These are phyloP conservation scores for Coptodon bakossiorum DNA, from an alignment of 2,113 vertebrate species.

Conservation along the genomic window DNA sequence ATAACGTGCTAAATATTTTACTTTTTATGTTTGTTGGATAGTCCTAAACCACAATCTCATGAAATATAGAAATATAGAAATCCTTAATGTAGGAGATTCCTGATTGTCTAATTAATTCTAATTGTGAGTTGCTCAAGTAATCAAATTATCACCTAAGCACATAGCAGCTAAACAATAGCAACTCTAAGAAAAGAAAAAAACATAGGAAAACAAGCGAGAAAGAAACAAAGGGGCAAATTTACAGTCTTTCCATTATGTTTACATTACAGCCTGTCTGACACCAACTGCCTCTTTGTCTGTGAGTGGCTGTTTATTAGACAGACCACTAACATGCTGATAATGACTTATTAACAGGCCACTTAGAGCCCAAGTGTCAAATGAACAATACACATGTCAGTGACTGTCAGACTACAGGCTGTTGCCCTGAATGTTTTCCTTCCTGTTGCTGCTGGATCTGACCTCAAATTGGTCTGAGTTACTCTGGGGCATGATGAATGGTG, in stretches of 20 bases:
- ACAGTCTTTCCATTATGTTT: background rate
- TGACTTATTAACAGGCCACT: conserved; percentile 66
- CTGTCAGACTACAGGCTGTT: background rate
- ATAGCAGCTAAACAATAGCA: background rate
- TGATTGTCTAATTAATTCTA: background rate
- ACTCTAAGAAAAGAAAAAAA: background rate
- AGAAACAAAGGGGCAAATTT: background rate
- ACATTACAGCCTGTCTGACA: conserved; percentile 36
- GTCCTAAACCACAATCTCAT: background rate
- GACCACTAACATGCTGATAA: conserved; percentile 54
- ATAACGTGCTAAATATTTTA: background rate
- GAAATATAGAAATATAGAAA: background rate
- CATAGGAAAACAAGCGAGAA: background rate
- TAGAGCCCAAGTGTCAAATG: conserved; percentile 47
- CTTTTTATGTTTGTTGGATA: background rate
- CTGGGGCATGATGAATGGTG: background rate
- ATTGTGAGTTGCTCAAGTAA: background rate
- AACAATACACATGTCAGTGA: conserved; percentile 51
- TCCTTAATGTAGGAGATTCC: background rate
- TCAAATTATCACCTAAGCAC: background rate
- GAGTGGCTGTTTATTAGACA: conserved; percentile 39
- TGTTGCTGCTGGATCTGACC: background rate
- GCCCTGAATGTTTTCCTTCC: background rate
- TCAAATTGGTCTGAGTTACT: background rate
- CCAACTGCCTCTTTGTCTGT: conserved; percentile 1